Evolutionary conservation across 2,888 invertebrate genomes (phyloP), one percentile per base, ranked within the genome.

Genomic region (Laspeyria flexula): DNA sequence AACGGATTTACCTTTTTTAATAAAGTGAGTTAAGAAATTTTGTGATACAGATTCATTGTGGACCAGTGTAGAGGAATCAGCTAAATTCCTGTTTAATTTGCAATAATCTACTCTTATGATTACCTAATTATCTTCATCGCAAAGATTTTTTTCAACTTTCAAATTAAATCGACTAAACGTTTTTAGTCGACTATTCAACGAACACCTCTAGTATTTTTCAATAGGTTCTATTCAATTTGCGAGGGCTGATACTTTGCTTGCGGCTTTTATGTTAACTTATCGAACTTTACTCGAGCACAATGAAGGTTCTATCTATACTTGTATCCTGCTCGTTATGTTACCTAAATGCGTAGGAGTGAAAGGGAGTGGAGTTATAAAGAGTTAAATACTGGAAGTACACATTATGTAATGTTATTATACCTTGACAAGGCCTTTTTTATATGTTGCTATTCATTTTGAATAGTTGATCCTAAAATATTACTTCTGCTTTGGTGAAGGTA

Each of bases 191-290:
- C 7, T 43, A 30, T 18, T 34, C n/a, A 47, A 11, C 30, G 44
- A 37, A 37, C 37, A 47, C 39, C 40, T 57, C 45, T 54, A 49
- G 44, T 51, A 56, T 57, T 55, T 55, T 50, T 42, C 49, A 40
- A 49, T 50, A 67, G 16, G 53, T 51, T 45, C 49, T 48, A 52
- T 61, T 57, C 54, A 60, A 49, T 48, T 39, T 37, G 43, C 31
- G 38, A 23, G 35, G 46, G 18, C 45, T 41, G 21, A 45, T 59
- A 59, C 52, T 54, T 54, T 41, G 51, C 38, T 44, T 27, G 13
- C 18, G 30, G 51, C 48, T 55, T 65, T 63, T 52, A 60, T 52
- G 52, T 52, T 43, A 53, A 56, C 54, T 58, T 64, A 55, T 61
- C 48, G 51, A 64, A 49, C 57, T 49, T 35, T 31, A 16, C 37